phyloP scores from a whole-genome alignment of 2,888 invertebrate species.

The Sinodicranocentrus sp. region DNA sequence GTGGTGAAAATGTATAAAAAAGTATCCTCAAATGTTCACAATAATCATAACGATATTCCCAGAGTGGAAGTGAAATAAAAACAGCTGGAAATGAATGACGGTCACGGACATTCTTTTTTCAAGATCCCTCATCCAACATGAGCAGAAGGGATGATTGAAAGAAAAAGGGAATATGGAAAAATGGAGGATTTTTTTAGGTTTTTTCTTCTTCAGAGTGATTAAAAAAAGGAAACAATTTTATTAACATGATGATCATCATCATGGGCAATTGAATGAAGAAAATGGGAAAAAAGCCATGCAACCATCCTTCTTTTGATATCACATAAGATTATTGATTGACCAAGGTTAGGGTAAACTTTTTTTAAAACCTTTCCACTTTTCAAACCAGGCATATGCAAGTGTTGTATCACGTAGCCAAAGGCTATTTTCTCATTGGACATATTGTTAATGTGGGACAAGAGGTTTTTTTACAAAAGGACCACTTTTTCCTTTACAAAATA shows the following conservation, averaged over 20 bases:
- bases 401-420: slow-evolving; percentile 51
- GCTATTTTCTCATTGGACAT: slow-evolving; percentile 16
- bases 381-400: slow-evolving; percentile 8
- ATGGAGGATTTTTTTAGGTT: too few relatives aligned
- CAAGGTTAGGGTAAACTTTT: slow-evolving; percentile 50
- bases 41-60: slow-evolving; percentile 22
- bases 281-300: too few relatives aligned
- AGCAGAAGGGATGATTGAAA: too few relatives aligned
- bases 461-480: background rate
- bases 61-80: background rate
- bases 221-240: slow-evolving; percentile 7
- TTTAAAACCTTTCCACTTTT: slow-evolving; percentile 4
- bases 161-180: too few relatives aligned
- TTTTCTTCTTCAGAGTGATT: too few relatives aligned
- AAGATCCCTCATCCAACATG: too few relatives aligned
- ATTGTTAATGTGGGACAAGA: background rate
- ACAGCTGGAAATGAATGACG: slow-evolving; percentile 66
- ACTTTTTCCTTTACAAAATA: background rate
- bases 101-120: slow-evolving; percentile 20
- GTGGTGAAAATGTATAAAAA: slow-evolving; percentile 26
- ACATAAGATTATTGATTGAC: slow-evolving; percentile 47
- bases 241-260: slow-evolving; percentile 24
- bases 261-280: slow-evolving; percentile 30
- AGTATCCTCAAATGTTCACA: slow-evolving; percentile 9
- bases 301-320: slow-evolving; percentile 1